Evolutionary conservation across 1,140 invertebrate species (phyloP).

Genomic region (Armadillidium nasatum): DNA sequence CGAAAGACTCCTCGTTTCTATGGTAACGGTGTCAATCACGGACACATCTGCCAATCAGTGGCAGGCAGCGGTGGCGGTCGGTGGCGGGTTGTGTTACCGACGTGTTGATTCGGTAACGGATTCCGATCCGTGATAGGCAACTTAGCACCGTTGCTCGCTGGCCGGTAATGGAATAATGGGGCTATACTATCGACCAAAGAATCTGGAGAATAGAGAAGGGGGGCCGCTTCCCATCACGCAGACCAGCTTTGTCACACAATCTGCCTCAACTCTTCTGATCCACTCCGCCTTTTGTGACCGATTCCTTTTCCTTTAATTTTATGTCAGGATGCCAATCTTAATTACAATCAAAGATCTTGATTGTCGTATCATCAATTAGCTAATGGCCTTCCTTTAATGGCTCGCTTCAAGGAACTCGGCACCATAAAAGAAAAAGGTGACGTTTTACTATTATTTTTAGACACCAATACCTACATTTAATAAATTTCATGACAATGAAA

Average conservation of each 20-base stretch:
- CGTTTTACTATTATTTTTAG: too few species aligned
- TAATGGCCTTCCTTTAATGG: too few species aligned
- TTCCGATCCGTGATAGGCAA: slow-evolving; percentile 40
- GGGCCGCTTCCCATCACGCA: neutral
- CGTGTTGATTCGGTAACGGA: slow-evolving; percentile 46
- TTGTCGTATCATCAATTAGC: neutral
- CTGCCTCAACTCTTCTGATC: neutral
- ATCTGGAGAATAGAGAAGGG: neutral
- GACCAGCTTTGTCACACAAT: slow-evolving; percentile 11
- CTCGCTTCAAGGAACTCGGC: too few species aligned
- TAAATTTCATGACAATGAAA: too few species aligned
- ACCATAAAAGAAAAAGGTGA: too few species aligned
- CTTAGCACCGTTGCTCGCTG: slow-evolving; percentile 41
- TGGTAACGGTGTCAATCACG: slow-evolving; percentile 41
- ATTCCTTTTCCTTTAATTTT: slow-evolving; percentile 6
- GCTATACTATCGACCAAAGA: slow-evolving; percentile 38
- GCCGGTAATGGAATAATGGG: slow-evolving; percentile 45
- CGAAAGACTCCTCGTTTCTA: slow-evolving; percentile 25
- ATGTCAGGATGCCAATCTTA: neutral
- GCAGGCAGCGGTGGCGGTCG: slow-evolving; percentile 39
- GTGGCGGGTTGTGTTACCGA: slow-evolving; percentile 41
- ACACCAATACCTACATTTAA: too few species aligned
- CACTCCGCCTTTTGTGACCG: neutral
- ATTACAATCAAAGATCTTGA: neutral
- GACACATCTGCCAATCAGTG: slow-evolving; percentile 44